Evolutionary conservation across 2,113 vertebrate genomes (phyloP).

Genomic region (Gulo gulo): DNA sequence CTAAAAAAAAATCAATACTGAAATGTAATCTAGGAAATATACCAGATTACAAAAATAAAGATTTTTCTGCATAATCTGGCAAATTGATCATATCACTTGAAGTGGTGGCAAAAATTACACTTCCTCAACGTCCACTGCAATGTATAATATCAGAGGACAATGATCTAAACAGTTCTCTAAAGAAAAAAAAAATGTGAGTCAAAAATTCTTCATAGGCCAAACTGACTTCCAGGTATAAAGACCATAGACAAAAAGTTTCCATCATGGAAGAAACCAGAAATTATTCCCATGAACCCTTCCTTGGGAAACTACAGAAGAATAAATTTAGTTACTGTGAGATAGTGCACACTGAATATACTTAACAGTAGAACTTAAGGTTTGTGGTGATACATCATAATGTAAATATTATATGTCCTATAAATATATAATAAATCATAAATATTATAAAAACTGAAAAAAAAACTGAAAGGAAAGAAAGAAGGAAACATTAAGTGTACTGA

Average conservation of each 20-base stretch:
- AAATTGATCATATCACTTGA: neutral
- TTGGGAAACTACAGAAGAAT: neutral
- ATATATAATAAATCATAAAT: neutral
- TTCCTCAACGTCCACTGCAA: neutral
- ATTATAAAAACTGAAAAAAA: neutral
- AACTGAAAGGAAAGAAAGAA: neutral
- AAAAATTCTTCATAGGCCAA: neutral
- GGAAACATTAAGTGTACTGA: neutral
- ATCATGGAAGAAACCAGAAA: neutral
- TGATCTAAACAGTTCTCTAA: neutral
- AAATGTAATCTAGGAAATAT: neutral
- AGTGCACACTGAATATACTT: neutral
- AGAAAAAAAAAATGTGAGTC: neutral
- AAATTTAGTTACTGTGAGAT: neutral
- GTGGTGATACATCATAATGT: neutral
- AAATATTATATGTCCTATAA: neutral
- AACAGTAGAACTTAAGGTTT: neutral
- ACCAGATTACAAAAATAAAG: neutral
- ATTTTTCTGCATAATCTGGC: neutral
- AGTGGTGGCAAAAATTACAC: neutral
- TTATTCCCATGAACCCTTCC: neutral
- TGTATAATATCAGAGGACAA: neutral
- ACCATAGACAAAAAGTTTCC: neutral
- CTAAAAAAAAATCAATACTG: neutral
- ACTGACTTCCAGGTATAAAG: neutral